Evolutionary conservation across 2,888 invertebrate species (phyloP).

Genomic region (Gortyna flavago): DNA sequence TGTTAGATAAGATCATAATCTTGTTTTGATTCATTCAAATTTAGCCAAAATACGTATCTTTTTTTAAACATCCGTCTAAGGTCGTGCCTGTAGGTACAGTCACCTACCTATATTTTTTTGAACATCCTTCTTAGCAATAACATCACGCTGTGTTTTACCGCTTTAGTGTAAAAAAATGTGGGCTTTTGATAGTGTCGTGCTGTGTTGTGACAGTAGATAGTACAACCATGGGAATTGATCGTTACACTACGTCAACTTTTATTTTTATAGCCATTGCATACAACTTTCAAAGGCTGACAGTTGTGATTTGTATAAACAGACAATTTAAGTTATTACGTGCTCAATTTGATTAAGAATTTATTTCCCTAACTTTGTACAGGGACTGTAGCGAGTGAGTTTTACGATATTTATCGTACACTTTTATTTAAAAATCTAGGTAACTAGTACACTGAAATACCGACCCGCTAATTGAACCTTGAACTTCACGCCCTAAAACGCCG

Average conservation of each 20-base stretch:
- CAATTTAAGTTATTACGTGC: background rate
- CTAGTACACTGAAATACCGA: background rate
- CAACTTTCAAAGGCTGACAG: background rate
- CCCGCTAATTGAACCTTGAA: constrained; percentile 1
- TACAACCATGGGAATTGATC: background rate
- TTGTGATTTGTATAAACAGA: background rate
- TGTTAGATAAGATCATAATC: constrained; percentile 30
- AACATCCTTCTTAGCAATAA: background rate
- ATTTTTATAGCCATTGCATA: background rate
- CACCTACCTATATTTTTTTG: background rate
- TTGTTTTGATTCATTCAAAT: constrained; percentile 2
- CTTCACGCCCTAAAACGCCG: background rate
- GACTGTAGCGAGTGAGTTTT: background rate
- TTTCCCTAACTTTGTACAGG: background rate
- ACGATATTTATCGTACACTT: background rate
- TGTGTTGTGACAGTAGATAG: background rate
- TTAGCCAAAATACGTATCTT: background rate
- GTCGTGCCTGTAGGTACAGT: too few relatives aligned
- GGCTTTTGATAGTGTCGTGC: background rate
- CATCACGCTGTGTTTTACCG: background rate
- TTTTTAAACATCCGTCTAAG: too few relatives aligned
- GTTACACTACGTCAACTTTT: background rate
- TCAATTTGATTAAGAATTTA: background rate
- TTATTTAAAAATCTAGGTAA: background rate
- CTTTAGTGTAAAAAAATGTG: background rate